These are phyloP conservation scores for Neodiprion lecontei DNA, from an alignment of 1,140 invertebrate genomes.

Conservation along the genomic window DNA sequence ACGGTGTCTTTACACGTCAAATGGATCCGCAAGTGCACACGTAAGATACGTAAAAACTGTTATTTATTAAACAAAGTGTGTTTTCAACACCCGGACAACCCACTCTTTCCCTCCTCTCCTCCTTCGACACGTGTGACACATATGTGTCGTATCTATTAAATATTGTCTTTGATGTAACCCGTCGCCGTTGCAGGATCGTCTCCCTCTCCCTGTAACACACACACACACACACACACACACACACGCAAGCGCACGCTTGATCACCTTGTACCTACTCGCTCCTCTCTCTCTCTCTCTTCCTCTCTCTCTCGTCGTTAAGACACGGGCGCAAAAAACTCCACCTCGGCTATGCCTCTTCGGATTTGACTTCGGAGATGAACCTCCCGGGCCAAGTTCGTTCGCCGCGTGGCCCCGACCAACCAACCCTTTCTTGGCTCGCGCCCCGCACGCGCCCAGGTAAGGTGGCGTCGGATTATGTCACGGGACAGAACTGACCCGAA, in stretches of 20 bases:
- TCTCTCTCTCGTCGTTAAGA: background rate
- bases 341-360: background rate
- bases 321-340: background rate
- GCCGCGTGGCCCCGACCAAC: slow-evolving; percentile 15
- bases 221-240: too few relatives aligned
- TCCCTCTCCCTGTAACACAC: too few relatives aligned
- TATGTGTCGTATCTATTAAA: slow-evolving; percentile 2
- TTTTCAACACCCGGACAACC: background rate
- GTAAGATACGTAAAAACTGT: slow-evolving; percentile 9
- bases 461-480: slow-evolving; percentile 13
- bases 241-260: background rate
- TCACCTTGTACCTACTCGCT: background rate
- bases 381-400: background rate
- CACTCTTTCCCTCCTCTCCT: background rate
- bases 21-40: background rate
- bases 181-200: background rate
- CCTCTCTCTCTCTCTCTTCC: slow-evolving; percentile 24
- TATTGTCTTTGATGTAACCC: slow-evolving; percentile 7
- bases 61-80: slow-evolving; percentile 42
- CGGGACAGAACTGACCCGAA: background rate
- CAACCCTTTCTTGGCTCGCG: slow-evolving; percentile 13
- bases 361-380: background rate
- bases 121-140: background rate
- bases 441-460: slow-evolving; percentile 37
- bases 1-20: background rate